Conservation (phyloP, 1,140 invertebrate genomes). For the Drosophila carrolli region DNA sequence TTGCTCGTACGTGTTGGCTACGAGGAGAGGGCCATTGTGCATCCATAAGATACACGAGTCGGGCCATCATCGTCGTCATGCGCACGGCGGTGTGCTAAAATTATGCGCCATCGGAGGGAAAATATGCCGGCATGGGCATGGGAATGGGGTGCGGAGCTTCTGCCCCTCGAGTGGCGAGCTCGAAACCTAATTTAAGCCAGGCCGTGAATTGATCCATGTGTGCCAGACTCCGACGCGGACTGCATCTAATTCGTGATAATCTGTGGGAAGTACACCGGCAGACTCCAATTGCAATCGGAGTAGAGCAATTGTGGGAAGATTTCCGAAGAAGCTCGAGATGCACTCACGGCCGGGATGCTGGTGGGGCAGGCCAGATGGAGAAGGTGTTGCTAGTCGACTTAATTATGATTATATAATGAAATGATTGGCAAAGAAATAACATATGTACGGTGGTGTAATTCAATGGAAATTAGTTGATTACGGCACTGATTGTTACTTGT, state of each 20-base stretch:
- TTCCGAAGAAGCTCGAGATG: constrained; percentile 20
- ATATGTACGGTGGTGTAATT: constrained; percentile 20
- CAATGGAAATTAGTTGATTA: constrained; percentile 32
- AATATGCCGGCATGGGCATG: constrained; percentile 17
- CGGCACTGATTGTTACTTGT: constrained; percentile 14
- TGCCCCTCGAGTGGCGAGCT: constrained; percentile 35
- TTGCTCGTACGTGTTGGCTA: constrained; percentile 79
- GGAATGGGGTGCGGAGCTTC: constrained; percentile 6
- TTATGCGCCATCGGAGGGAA: constrained; percentile 61
- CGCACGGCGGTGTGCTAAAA: constrained; percentile 49
- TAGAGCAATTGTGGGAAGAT: constrained; percentile 50
- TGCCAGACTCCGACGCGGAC: constrained; percentile 53
- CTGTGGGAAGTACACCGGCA: constrained; percentile 67
- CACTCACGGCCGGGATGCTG: not conserved
- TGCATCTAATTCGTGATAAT: constrained; percentile 81
- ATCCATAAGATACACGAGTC: constrained; percentile 48
- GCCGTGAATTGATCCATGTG: constrained; percentile 52
- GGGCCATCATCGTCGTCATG: constrained; percentile 36
- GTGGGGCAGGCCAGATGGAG: constrained; percentile 8
- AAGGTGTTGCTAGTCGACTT: constrained; percentile 29
- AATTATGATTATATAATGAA: constrained; percentile 46
- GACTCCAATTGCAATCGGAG: constrained; percentile 32
- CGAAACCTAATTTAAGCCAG: constrained; percentile 68
- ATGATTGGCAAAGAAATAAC: constrained; percentile 32
- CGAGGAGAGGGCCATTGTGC: constrained; percentile 62